These are phyloP conservation scores for Sinelater perroti DNA, from an alignment of 2,888 invertebrate genomes.

Conservation along the genomic window DNA sequence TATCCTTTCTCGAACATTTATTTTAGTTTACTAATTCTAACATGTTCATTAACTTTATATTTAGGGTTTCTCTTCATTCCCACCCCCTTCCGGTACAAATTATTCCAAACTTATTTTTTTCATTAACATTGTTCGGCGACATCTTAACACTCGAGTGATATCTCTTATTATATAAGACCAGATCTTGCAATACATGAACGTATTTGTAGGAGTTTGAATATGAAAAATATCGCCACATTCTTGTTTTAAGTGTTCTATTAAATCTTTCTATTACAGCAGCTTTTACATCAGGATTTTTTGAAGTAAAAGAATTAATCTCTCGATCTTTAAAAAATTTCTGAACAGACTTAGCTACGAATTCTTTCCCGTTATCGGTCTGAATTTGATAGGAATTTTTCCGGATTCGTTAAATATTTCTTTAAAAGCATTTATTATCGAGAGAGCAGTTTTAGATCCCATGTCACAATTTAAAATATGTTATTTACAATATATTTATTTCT, in stretches of 20 bases:
- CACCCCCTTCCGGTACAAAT: conserved; percentile 8
- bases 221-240: conserved; percentile 7
- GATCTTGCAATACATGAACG: not conserved
- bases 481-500: conserved; percentile 8
- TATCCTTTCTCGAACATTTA: conserved; percentile 4
- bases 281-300: conserved; percentile 15
- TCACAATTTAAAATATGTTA: conserved; percentile 13
- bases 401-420: conserved; percentile 3
- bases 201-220: conserved; percentile 9
- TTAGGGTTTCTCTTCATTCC: not conserved
- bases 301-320: conserved; percentile 3
- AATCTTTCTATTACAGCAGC: conserved; percentile 9
- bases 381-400: not conserved
- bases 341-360: conserved; percentile 1
- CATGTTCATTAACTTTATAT: conserved; percentile 2
- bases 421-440: not conserved
- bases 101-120: conserved; percentile 8
- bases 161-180: conserved; percentile 3
- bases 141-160: conserved; percentile 9
- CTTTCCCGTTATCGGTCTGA: conserved; percentile 17
- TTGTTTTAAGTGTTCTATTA: conserved; percentile 9
- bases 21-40: conserved; percentile 4
- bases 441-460: conserved; percentile 3
- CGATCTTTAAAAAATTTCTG: conserved; percentile 3
- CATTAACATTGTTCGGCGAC: not conserved